These are phyloP conservation scores for Mugil cephalus DNA, from an alignment of 2,113 vertebrate species.

Conservation along the genomic window DNA sequence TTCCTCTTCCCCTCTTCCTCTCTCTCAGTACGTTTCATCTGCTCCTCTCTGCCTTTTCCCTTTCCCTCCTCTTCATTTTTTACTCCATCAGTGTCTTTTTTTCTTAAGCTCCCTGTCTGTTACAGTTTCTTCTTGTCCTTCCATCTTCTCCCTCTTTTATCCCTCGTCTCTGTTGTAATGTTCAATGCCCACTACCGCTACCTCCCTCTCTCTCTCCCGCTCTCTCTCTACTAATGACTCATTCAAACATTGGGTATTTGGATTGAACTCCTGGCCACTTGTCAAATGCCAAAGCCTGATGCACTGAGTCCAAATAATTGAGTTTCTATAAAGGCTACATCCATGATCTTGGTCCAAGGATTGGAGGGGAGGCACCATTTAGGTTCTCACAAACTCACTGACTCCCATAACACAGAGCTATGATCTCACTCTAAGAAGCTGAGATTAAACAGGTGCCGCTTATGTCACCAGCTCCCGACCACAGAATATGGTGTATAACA, in stretches of 20 bases:
- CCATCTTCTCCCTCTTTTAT: slow-evolving; percentile 12
- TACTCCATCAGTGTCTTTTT: slow-evolving; percentile 9
- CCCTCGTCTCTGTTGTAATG: slow-evolving; percentile 11
- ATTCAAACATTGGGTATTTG: slow-evolving; percentile 55
- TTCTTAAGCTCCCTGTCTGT: slow-evolving; percentile 17
- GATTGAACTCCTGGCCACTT: slow-evolving; percentile 51
- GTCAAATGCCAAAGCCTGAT: slow-evolving; percentile 62
- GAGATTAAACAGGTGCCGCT: slow-evolving; percentile 16
- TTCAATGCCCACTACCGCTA: slow-evolving; percentile 23
- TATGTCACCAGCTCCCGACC: slow-evolving; percentile 6
- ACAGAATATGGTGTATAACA: slow-evolving; percentile 1
- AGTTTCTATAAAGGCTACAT: slow-evolving; percentile 58
- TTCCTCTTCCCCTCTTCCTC: not conserved
- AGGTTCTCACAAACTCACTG: slow-evolving; percentile 46
- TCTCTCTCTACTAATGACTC: slow-evolving; percentile 63
- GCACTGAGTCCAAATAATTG: slow-evolving; percentile 66
- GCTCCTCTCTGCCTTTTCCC: not conserved
- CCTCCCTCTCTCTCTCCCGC: slow-evolving; percentile 21
- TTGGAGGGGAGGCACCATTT: slow-evolving; percentile 33
- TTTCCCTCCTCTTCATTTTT: slow-evolving; percentile 8
- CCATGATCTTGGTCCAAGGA: slow-evolving; percentile 39
- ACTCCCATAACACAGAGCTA: slow-evolving; percentile 10
- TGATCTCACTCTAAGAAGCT: slow-evolving; percentile 42
- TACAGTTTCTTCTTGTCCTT: slow-evolving; percentile 24
- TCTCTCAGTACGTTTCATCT: slow-evolving; percentile 20